Evolutionary conservation across 2,113 vertebrate genomes (phyloP).

Genomic region (Sorex araneus): DNA sequence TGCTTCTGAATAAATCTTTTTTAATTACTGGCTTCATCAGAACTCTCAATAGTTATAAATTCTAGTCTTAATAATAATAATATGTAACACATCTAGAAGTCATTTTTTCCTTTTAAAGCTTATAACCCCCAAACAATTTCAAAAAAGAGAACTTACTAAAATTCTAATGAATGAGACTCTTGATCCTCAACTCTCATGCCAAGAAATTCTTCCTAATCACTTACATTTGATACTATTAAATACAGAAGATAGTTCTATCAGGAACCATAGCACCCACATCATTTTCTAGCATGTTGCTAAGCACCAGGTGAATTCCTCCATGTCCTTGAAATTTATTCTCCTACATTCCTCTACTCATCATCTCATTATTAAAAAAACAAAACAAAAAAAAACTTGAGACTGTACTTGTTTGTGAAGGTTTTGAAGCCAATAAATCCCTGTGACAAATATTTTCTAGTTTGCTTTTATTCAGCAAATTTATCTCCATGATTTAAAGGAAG

Average conservation of each 20-base stretch:
- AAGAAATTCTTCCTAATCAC: background rate
- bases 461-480: background rate
- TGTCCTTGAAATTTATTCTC: background rate
- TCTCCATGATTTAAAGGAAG: background rate
- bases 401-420: background rate
- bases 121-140: background rate
- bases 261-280: background rate
- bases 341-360: background rate
- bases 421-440: background rate
- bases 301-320: background rate
- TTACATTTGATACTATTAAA: background rate
- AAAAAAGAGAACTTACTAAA: conserved; percentile 40
- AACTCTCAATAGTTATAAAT: background rate
- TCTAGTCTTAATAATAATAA: conserved; percentile 5
- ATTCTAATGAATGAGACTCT: conserved; percentile 10
- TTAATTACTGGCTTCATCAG: background rate
- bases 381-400: background rate
- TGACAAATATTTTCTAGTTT: background rate
- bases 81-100: conserved; percentile 48
- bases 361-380: background rate
- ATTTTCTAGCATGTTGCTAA: background rate
- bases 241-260: background rate
- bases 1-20: background rate
- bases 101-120: conserved; percentile 36
- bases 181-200: background rate